phyloP scores from a whole-genome alignment of 2,888 invertebrate species.

The Lasius fuliginosus region DNA sequence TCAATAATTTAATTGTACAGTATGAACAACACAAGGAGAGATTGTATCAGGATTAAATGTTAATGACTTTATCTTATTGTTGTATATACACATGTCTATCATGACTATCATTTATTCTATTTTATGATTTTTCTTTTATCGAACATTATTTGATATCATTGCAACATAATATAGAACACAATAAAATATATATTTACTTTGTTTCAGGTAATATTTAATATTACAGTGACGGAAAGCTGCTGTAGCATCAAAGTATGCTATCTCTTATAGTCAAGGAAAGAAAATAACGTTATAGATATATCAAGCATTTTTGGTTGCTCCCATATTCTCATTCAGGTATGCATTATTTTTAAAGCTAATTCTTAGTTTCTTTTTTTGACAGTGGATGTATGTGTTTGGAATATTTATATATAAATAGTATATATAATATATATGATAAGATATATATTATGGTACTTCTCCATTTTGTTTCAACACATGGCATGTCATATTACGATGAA shows the following conservation, averaged over 20 bases:
- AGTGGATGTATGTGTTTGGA: background rate
- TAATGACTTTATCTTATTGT: background rate
- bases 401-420: background rate
- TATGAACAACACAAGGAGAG: background rate
- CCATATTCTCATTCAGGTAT: background rate
- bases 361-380: background rate
- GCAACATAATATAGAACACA: background rate
- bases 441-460: background rate
- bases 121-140: background rate
- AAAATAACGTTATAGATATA: background rate
- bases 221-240: background rate
- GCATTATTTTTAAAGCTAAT: constrained; percentile 11
- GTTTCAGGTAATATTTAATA: constrained; percentile 5
- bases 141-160: background rate
- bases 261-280: background rate
- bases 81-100: background rate
- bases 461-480: background rate
- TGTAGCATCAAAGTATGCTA: background rate
- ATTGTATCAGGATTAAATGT: background rate
- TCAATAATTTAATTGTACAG: background rate
- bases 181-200: constrained; percentile 3
- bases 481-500: background rate
- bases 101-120: background rate
- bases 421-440: background rate
- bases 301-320: background rate